Evolutionary conservation across 2,888 invertebrate genomes (phyloP).

Genomic region (Lasioglossum oenotherae): DNA sequence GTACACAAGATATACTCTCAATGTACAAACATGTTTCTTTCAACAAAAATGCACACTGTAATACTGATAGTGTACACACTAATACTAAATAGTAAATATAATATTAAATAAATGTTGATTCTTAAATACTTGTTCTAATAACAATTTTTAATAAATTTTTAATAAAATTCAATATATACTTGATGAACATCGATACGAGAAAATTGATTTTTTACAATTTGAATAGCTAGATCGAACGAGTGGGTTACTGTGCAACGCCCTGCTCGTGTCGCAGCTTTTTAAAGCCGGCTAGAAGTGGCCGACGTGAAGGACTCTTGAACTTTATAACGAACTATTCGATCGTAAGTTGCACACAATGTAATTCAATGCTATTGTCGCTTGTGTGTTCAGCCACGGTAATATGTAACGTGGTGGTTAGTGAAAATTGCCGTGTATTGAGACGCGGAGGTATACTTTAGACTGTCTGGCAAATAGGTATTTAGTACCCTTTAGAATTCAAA

Average conservation of each 20-base stretch:
- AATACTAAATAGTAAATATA: too few relatives aligned
- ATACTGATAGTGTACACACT: too few relatives aligned
- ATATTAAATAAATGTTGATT: too few relatives aligned
- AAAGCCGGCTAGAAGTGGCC: not conserved
- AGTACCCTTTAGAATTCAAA: not conserved
- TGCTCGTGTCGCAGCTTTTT: not conserved
- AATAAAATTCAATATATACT: too few relatives aligned
- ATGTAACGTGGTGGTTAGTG: not conserved
- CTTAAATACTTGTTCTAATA: too few relatives aligned
- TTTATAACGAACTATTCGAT: conserved; percentile 3
- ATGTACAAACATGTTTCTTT: too few relatives aligned
- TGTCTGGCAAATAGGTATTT: not conserved
- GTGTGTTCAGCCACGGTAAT: not conserved
- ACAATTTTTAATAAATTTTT: too few relatives aligned
- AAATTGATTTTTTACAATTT: too few relatives aligned
- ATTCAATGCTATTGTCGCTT: not conserved
- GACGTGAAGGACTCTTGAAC: not conserved
- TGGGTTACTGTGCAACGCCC: not conserved
- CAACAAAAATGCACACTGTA: too few relatives aligned
- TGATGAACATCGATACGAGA: too few relatives aligned
- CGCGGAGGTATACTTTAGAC: not conserved
- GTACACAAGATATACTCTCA: too few relatives aligned
- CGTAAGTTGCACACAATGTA: not conserved
- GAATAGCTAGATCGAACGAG: too few relatives aligned
- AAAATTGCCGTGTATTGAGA: not conserved